Conservation (phyloP, 1,140 invertebrate species). For the Cydia fagiglandana region DNA sequence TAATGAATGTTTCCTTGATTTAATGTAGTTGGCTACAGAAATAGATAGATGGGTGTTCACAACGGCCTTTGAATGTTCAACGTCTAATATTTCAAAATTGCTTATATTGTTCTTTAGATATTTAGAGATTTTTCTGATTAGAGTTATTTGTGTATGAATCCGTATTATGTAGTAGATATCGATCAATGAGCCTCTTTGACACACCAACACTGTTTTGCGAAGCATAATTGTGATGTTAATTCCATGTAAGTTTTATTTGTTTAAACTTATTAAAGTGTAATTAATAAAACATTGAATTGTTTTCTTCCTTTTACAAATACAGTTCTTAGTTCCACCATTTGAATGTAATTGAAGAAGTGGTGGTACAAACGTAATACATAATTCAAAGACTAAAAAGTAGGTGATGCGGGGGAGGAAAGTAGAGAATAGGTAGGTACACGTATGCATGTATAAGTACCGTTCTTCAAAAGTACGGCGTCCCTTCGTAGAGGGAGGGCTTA, state of each 20-base stretch:
- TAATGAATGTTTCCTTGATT: conserved; percentile 24
- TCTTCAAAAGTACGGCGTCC: conserved; percentile 26
- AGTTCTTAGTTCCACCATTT: background rate
- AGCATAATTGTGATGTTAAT: conserved; percentile 76
- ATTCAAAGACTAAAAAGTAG: conserved; percentile 7
- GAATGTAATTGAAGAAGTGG: background rate
- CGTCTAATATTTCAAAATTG: conserved; percentile 49
- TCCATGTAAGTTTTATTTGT: conserved; percentile 73
- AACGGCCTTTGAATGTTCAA: conserved; percentile 43
- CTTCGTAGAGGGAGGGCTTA: conserved; percentile 6
- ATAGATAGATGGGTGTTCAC: conserved; percentile 21
- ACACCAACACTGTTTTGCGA: conserved; percentile 70
- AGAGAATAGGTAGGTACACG: background rate
- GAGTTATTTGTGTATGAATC: conserved; percentile 47
- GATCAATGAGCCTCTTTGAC: conserved; percentile 53
- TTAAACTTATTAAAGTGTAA: conserved; percentile 77
- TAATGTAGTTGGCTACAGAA: conserved; percentile 23
- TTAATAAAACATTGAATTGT: conserved; percentile 32
- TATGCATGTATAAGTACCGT: conserved; percentile 24
- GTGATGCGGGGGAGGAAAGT: background rate
- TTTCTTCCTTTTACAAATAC: background rate
- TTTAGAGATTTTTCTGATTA: conserved; percentile 51
- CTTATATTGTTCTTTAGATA: conserved; percentile 50
- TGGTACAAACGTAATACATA: background rate
- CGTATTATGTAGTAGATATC: conserved; percentile 32